Evolutionary conservation across 1,140 invertebrate species (phyloP), one percentile per base, ranked within the genome.

Genomic region (Platorchestia sp.): DNA sequence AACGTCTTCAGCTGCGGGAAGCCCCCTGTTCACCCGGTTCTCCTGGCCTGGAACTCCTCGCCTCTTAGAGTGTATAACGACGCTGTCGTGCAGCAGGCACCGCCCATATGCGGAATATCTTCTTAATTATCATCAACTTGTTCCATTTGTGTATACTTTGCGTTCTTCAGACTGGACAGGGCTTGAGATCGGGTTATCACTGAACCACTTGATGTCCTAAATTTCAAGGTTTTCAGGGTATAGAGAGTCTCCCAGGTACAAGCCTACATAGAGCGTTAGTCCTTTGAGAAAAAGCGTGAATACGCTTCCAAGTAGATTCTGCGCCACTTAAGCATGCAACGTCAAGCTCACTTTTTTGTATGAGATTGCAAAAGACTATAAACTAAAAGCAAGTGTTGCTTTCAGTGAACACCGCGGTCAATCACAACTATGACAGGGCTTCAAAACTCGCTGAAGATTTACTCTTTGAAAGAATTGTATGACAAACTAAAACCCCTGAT

Each of bases 11-110:
- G 93, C 41, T 96, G 96, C 59, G 95, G 86, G 42, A 41, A 90
- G 14, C 41, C 95, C 36, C 95, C 95, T 0, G 51, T 51, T 6
- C 43, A 41, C 41, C 95, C 96, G 14, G 95, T 89, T 41, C 96
- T 95, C 0, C 51, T 96, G 0, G 95, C 95, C 91, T 96, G 96
- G 96, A 90, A 95, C 40, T 87, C 95, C 40, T 45, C 96, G 27
- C 95, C 95, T 44, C 95, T 96, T 89, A 90, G 96, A 95, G 95
- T 96, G 75, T 96, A 96, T 86, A 95, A 95, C 89, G 95, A 95
- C 27, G 95, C 96, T n/a, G 45, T 42, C 43, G 45, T 96, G 6
- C 51, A 95, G 90, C 86, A 59, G 44, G 95, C 89, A 27, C 93
- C 27, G 89, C 95, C 59, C 44, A 89, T 90, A 86, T 96, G 95